Evolutionary conservation across 2,797 vertebrate genomes (phyloP), one percentile per base, ranked within the genome.

Genomic region (Lemur catta): DNA sequence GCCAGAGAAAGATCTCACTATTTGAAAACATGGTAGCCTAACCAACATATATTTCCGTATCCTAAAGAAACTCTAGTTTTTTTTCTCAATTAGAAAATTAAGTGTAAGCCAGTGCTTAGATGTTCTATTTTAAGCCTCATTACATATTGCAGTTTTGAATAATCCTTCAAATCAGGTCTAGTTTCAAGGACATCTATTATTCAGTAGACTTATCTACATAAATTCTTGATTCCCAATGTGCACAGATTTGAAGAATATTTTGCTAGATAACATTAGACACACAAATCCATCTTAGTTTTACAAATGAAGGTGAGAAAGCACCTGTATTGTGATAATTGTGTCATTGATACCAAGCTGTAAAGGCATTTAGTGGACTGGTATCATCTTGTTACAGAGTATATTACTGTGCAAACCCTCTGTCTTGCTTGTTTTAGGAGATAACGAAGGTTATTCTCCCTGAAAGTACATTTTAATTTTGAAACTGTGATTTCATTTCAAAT

Each of bases 141-240:
- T 84, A n/a, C 52, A 48, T 81, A 52, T 33, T 74, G 35, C 41
- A 69, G 41, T 89, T 72, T 61, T 75, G 43, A 91, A 48, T 91
- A 80, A 89, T 75, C 74, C 57, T 96, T 93, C 38, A 79, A 81
- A 88, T 78, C 61, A 88, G 8, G 10, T 88, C n/a, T 91, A 69
- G 30, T 69, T 91, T 55, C 82, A 89, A 30, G 75, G 46, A 14
- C 87, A 82, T 71, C 43, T 63, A 0, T 76, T 89, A 13, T 48
- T 35, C 55, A 33, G 18, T 72, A 85, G 55, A 63, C 14, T 79
- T 88, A 50, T 61, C n/a, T 86, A 4, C 33, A 11, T 81, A 87
- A 78, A 80, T 81, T 93, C 41, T 72, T 89, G 28, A 38, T 81
- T 67, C 61, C 76, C 59, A 67, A 2, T 82, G 74, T 75, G 0